These are phyloP conservation scores for Myotis planiceps DNA, from an alignment of 2,797 vertebrate species.

Conservation along the genomic window DNA sequence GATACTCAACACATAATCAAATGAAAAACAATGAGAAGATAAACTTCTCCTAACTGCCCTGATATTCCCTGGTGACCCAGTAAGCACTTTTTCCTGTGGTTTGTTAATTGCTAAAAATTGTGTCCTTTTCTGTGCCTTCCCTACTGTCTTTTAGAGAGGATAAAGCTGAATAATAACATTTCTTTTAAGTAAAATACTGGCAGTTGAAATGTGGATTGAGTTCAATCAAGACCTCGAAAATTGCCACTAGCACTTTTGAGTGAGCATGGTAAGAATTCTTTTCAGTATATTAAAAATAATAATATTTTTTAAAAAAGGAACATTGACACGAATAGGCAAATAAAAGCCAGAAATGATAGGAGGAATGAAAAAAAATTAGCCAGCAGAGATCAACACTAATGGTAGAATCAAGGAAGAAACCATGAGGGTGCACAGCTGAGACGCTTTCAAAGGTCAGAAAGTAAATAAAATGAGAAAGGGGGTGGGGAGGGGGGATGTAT, in stretches of 20 bases:
- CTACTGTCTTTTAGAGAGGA: background rate
- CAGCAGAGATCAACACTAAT: background rate
- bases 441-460: background rate
- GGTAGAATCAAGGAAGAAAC: background rate
- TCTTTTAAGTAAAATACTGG: slow-evolving; percentile 28
- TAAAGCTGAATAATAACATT: background rate
- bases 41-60: background rate
- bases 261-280: background rate
- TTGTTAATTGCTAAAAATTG: background rate
- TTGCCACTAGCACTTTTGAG: background rate
- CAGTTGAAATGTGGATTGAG: slow-evolving; percentile 22
- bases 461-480: background rate
- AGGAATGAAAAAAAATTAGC: background rate
- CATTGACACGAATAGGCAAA: background rate
- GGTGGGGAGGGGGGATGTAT: rapidly evolving
- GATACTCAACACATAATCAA: background rate
- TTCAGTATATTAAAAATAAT: background rate
- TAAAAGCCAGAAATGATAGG: background rate
- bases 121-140: background rate
- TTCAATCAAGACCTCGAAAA: background rate
- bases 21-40: slow-evolving; percentile 1
- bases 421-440: background rate
- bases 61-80: background rate
- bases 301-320: background rate
- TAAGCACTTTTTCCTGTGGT: background rate